Percentiles rank a stretch among this genome's conserved stretches.
phyloP scores from a whole-genome alignment of 2,888 invertebrate species.

The Drosophila flavopinicola region DNA sequence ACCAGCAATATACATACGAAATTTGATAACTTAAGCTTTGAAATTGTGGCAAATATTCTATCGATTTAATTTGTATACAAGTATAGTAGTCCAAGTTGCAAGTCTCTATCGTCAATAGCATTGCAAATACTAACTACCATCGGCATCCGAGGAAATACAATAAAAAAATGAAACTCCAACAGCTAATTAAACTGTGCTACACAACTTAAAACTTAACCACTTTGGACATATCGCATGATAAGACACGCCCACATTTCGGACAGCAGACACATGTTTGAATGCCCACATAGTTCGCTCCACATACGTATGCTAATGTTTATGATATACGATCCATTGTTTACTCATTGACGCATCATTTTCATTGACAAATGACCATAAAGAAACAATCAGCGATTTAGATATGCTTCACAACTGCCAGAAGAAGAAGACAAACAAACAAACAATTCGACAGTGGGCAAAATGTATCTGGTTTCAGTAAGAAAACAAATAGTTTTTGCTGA shows the following conservation, averaged over 20 bases:
- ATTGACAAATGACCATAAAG: constrained; percentile 63
- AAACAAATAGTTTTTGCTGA: too few species aligned
- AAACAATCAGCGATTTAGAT: constrained; percentile 42
- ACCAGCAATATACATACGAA: too few species aligned
- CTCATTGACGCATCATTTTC: constrained; percentile 57
- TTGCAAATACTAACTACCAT: too few species aligned
- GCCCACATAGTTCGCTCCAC: constrained; percentile 14
- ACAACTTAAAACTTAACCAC: background rate
- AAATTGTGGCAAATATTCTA: too few species aligned
- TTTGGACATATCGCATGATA: constrained; percentile 9
- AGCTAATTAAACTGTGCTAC: constrained; percentile 10
- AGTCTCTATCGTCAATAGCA: too few species aligned
- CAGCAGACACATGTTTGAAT: background rate
- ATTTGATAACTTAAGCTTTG: too few species aligned
- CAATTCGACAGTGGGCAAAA: constrained; percentile 19
- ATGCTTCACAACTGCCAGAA: constrained; percentile 6
- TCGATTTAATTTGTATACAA: too few species aligned
- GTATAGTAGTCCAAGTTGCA: too few species aligned
- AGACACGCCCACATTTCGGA: constrained; percentile 31
- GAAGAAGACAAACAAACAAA: constrained; percentile 3
- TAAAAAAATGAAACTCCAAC: too few species aligned
- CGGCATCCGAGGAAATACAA: too few species aligned
- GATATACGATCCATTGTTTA: constrained; percentile 46
- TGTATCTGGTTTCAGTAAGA: too few species aligned
- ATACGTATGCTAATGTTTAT: constrained; percentile 35